phyloP scores from a whole-genome alignment of 2,888 invertebrate genomes.

The Argyresthia albistria region DNA sequence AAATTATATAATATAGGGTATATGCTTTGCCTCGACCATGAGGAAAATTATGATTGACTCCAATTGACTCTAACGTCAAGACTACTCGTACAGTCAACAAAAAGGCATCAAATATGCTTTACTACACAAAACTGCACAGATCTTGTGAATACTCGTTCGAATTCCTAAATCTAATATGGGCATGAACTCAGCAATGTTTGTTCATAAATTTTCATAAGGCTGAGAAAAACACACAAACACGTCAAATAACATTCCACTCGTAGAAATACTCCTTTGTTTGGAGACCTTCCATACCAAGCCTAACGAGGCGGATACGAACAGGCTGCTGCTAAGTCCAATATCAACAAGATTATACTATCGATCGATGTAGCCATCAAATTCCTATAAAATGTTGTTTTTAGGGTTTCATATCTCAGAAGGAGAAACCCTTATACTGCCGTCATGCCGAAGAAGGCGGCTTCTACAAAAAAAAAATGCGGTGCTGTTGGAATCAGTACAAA shows the following conservation, averaged over 20 bases:
- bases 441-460: too few relatives aligned
- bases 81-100: background rate
- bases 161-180: background rate
- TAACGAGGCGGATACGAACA: background rate
- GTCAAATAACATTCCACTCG: background rate
- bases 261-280: background rate
- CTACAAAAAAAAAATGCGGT: too few relatives aligned
- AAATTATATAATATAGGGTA: too few relatives aligned
- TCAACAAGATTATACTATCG: too few relatives aligned
- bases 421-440: too few relatives aligned
- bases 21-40: too few relatives aligned
- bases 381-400: too few relatives aligned
- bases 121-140: background rate
- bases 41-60: too few relatives aligned
- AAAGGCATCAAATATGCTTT: background rate
- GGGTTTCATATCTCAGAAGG: too few relatives aligned
- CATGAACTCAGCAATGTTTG: background rate
- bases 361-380: too few relatives aligned
- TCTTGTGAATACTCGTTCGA: background rate
- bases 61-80: too few relatives aligned
- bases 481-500: too few relatives aligned
- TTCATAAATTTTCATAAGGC: background rate
- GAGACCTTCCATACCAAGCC: background rate
- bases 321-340: background rate
- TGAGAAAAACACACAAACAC: background rate